phyloP scores from a whole-genome alignment of 2,797 vertebrate species.

The Selene dorsalis region DNA sequence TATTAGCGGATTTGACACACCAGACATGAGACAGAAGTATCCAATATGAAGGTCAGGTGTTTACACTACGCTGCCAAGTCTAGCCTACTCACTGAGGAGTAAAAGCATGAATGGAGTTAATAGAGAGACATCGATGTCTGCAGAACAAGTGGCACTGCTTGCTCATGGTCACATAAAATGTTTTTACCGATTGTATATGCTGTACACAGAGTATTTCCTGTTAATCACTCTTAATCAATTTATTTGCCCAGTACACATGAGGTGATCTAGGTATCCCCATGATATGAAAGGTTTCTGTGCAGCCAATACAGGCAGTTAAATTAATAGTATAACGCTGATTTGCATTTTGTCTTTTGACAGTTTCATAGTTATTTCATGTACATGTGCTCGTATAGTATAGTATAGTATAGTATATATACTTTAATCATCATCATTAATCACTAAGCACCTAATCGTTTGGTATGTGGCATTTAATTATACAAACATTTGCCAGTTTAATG shows the following conservation, averaged over 20 bases:
- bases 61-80: neutral
- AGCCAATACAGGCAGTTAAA: neutral
- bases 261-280: neutral
- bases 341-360: neutral
- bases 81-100: neutral
- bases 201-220: neutral
- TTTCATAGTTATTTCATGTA: neutral
- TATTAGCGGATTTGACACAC: neutral
- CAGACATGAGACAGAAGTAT: neutral
- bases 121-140: neutral
- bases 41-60: neutral
- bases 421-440: too few relatives aligned
- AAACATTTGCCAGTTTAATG: neutral
- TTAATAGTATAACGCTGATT: neutral
- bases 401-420: too few relatives aligned
- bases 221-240: neutral
- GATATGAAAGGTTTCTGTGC: neutral
- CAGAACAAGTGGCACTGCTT: neutral
- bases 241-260: neutral
- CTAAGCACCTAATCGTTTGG: neutral
- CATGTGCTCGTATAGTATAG: neutral
- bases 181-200: neutral
- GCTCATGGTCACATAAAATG: neutral
- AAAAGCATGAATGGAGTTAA: conserved; percentile 8
- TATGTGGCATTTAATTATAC: neutral